Conservation (phyloP, 1,140 invertebrate genomes). For the Spodoptera litura region DNA sequence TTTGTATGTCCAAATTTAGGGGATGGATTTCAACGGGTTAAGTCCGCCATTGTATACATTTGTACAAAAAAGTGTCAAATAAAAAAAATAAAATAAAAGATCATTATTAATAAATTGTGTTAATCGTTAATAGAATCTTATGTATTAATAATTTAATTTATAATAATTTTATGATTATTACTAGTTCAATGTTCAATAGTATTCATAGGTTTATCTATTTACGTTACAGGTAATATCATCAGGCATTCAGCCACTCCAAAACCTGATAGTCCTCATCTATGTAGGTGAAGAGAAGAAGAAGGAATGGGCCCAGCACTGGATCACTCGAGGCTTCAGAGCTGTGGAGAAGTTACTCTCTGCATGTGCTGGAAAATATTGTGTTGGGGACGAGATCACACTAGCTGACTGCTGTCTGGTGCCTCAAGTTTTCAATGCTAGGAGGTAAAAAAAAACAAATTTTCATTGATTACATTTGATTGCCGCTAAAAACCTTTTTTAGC, state of each 20-base stretch:
- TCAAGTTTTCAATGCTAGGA: constrained; percentile 96
- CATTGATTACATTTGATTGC: too few species aligned
- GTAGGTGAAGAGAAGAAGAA: constrained; percentile 95
- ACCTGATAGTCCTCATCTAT: constrained; percentile 94
- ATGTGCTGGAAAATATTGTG: constrained; percentile 96
- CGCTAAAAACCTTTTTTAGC: too few species aligned
- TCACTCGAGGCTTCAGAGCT: constrained; percentile 94
- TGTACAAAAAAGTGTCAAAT: too few species aligned
- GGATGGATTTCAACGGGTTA: too few species aligned
- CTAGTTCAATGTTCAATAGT: too few species aligned
- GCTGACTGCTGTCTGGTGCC: constrained; percentile 98
- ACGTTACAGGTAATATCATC: constrained; percentile 94
- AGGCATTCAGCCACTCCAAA: constrained; percentile 98
- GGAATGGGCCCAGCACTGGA: constrained; percentile 97
- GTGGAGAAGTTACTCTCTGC: constrained; percentile 95
- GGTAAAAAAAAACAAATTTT: constrained; percentile 79
- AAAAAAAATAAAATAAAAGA: too few species aligned
- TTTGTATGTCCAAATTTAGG: too few species aligned
- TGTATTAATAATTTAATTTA: too few species aligned
- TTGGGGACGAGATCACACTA: constrained; percentile 96
- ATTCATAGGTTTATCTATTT: not conserved
- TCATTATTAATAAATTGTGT: too few species aligned
- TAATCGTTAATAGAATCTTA: too few species aligned
- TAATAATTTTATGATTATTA: too few species aligned
- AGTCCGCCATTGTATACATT: too few species aligned